phyloP scores from a whole-genome alignment of 1,140 invertebrate genomes.

The Stegodyphus mimosarum region DNA sequence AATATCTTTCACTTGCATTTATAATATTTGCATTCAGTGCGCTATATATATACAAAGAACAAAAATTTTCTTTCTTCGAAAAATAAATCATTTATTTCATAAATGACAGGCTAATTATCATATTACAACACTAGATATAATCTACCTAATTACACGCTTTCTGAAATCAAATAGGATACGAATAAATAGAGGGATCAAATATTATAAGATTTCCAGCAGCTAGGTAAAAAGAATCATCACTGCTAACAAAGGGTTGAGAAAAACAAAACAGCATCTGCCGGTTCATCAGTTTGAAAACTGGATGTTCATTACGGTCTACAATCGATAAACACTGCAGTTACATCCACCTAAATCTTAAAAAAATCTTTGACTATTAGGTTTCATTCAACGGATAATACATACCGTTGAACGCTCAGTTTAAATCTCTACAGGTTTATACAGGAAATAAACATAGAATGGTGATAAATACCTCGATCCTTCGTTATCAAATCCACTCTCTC shows the following conservation, averaged over 20 bases:
- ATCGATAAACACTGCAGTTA: slow-evolving; percentile 57
- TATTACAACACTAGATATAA: no score
- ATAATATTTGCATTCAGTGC: no score
- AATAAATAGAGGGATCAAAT: no score
- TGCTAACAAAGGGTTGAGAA: not conserved
- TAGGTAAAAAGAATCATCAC: no score
- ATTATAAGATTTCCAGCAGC: no score
- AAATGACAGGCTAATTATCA: no score
- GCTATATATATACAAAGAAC: no score
- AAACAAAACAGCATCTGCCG: slow-evolving; percentile 23
- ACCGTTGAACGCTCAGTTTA: not conserved
- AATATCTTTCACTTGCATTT: no score
- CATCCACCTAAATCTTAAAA: not conserved
- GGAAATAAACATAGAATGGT: not conserved
- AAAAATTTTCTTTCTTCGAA: no score
- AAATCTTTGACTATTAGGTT: not conserved
- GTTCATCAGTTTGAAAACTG: slow-evolving; percentile 26
- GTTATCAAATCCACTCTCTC: not conserved
- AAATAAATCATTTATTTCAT: no score
- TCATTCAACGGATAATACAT: not conserved
- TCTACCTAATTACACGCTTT: no score
- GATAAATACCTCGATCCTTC: not conserved
- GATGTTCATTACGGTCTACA: slow-evolving; percentile 39
- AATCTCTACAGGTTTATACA: not conserved
- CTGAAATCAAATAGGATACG: no score